Evolutionary conservation across 2,888 invertebrate species (phyloP), one percentile per base, ranked within the genome.

Genomic region (Sesamia inferens): DNA sequence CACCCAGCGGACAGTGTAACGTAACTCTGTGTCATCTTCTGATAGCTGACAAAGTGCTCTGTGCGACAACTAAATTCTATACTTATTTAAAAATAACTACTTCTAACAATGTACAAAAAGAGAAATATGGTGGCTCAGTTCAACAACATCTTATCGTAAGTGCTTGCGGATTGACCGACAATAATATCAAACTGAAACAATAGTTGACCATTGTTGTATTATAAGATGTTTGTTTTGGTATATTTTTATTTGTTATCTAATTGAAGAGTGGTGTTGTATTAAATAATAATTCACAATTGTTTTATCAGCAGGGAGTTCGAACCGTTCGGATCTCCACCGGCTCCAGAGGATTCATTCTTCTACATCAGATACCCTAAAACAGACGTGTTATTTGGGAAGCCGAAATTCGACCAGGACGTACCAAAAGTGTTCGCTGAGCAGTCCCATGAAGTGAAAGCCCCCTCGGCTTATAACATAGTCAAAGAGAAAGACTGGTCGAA

Each of bases 291-390:
- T 39, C 42, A 54, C 13, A 47, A 31, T 76, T 75, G 22, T 76
- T 67, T 81, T 78, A 55, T 72, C 72, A 72, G 57, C 94, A 96
- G 96, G 87, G 96, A 96, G 66, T 96, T 94, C 81, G 96, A 96
- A 81, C 94, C 94, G 51, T 96, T 96, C 80, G 90, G 90, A 84
- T 98, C 98, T 24, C 98, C 98, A 31, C 98, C 98, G 4, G 97
- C 97, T 44, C 97, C 97, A 59, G 98, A 98, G 92, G 98, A 98
- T 88, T 97, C 97, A 91, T 97, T 97, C 91, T 97, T 97, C 90
- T 82, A 82, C 69, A 97, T 97, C 85, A 97, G 97, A 68, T 98
- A 98, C 90, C 97, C 97, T 19, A 96, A 93, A 86, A 89, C 94
- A 11, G 93, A 95, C 51, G 90, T 85, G n/a, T 76, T 96, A 62